Percentiles rank a stretch among this genome's conserved stretches.
Evolutionary conservation across 2,888 invertebrate species (phyloP).

Genomic region (Entomobrya proxima): DNA sequence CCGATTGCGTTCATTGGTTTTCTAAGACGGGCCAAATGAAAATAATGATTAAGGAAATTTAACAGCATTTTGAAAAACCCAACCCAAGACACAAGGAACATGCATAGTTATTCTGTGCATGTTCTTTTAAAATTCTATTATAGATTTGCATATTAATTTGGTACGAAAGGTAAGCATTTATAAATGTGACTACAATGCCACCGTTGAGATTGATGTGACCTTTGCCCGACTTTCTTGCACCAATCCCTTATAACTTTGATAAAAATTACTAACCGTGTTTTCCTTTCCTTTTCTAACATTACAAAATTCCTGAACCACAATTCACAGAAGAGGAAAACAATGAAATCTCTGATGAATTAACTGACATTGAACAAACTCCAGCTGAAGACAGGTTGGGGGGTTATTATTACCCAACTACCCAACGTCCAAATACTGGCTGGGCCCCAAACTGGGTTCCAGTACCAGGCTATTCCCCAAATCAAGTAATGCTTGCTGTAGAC

Average conservation of each 20-base stretch:
- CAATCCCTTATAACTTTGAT: neutral
- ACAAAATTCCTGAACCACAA: neutral
- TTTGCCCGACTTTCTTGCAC: slow-evolving; percentile 7
- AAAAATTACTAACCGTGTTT: neutral
- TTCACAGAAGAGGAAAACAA: slow-evolving; percentile 24
- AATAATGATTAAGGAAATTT: too few species aligned
- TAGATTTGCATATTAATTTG: too few species aligned
- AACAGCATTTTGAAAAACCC: too few species aligned
- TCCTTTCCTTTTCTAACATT: slow-evolving; percentile 13
- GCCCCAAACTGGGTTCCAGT: slow-evolving; percentile 46
- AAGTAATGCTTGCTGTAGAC: slow-evolving; percentile 41
- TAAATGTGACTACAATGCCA: neutral
- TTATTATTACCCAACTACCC: neutral
- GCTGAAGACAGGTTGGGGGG: slow-evolving; percentile 46
- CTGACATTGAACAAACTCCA: neutral
- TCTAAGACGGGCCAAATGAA: too few species aligned
- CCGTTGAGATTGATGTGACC: neutral
- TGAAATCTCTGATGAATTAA: slow-evolving; percentile 11
- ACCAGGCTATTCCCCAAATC: slow-evolving; percentile 53
- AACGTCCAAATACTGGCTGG: slow-evolving; percentile 10
- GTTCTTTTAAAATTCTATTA: too few species aligned
- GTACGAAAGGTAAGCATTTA: too few species aligned
- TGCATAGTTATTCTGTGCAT: too few species aligned
- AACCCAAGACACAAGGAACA: too few species aligned
- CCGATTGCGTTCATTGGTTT: too few species aligned